Conservation (phyloP, 2,888 invertebrate species). For the Torymus tubicola region DNA sequence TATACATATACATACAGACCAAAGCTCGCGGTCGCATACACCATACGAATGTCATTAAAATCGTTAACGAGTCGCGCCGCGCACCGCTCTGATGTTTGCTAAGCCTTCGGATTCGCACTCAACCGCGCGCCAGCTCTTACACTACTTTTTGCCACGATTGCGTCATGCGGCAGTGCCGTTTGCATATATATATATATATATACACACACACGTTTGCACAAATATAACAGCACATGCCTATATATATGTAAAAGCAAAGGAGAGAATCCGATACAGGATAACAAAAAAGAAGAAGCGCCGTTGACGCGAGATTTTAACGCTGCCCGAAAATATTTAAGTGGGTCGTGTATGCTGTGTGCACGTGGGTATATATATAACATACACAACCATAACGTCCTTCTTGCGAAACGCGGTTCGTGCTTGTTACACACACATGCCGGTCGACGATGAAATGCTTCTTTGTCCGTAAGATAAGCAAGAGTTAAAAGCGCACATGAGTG, state of each 20-base stretch:
- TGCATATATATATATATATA: not conserved
- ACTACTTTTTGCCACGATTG: slow-evolving; percentile 20
- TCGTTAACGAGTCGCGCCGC: slow-evolving; percentile 11
- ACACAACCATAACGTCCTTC: slow-evolving; percentile 29
- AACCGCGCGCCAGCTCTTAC: not conserved
- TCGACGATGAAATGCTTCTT: slow-evolving; percentile 6
- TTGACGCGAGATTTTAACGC: slow-evolving; percentile 40
- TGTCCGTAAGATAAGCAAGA: slow-evolving; percentile 26
- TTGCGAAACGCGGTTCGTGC: slow-evolving; percentile 41
- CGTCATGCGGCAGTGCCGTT: slow-evolving; percentile 8
- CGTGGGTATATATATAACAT: not conserved
- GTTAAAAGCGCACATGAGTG: slow-evolving; percentile 23
- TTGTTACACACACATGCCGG: not conserved
- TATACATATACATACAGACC: too few relatives aligned
- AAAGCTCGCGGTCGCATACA: not conserved
- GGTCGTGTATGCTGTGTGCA: slow-evolving; percentile 34
- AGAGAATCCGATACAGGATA: slow-evolving; percentile 18
- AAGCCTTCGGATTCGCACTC: slow-evolving; percentile 9
- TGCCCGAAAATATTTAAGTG: slow-evolving; percentile 21
- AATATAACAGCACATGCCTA: not conserved
- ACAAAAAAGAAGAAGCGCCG: slow-evolving; percentile 15
- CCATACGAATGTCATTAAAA: slow-evolving; percentile 16
- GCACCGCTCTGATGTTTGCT: slow-evolving; percentile 12
- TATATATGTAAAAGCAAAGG: not conserved
- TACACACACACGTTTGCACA: not conserved